Evolutionary conservation across 2,113 vertebrate species (phyloP), one percentile per base, ranked within the genome.

Genomic region (Sapayoa aenigma): DNA sequence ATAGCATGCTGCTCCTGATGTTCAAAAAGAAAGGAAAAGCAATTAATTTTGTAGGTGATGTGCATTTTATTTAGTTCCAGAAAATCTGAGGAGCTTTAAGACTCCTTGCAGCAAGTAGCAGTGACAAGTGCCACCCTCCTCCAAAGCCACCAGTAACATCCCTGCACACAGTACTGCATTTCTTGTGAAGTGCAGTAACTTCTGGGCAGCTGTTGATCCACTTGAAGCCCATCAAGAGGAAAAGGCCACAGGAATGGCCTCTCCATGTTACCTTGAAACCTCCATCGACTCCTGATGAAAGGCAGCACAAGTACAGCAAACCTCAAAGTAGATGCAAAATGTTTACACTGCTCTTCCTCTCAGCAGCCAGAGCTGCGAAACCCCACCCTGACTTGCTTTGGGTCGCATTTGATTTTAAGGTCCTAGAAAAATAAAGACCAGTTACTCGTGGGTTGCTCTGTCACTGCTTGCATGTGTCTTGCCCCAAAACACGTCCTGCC

Each of bases 401-500:
- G 28, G 13, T 31, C 49, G 23, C 44, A 82, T 39, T 6, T 83
- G 33, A 42, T 56, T 94, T 82, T 69, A 62, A 84, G 18, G 39
- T 66, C 79, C 56, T 22, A 52, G 50, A 46, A 75, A 81, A 75
- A 71, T n/a, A 75, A 75, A 71, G 17, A 27, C 35, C 65, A 67
- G 30, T 39, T 66, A 13, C 18, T 74, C 23, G 1, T 39, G 27
- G 66, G 9, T 50, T 83, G 46, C 37, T 68, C 46, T 84, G 62
- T 12, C 76, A 44, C 44, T n/a, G 33, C 11, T 81, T 49, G n/a
- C 42, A 28, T 0, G 2, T 14, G 16, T 62, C 33, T 49, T 71
- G 12, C 42, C 41, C 30, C 56, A 86, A 1, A 13, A 23, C 27
- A 62, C 0, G 0, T 9, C 0, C n/a, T 73, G 49, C 27, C 41